These are phyloP conservation scores for Manis crassicaudata DNA, from an alignment of 2,797 vertebrate genomes.

Conservation along the genomic window DNA sequence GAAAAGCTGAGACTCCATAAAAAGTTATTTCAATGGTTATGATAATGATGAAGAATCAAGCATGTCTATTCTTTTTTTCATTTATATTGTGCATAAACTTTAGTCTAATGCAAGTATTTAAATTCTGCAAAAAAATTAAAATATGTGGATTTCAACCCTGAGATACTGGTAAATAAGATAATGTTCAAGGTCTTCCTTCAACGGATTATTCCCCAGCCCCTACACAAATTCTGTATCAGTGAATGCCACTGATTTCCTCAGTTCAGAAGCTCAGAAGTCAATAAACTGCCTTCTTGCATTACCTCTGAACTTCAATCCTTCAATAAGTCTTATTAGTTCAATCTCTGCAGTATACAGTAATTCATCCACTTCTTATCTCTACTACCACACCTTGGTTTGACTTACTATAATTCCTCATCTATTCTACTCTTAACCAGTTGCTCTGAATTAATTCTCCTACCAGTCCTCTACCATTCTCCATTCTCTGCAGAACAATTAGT, in stretches of 20 bases:
- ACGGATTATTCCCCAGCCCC: background rate
- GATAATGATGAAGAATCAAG: background rate
- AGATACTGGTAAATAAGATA: background rate
- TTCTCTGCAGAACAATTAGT: background rate
- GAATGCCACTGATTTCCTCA: background rate
- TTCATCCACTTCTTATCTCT: background rate
- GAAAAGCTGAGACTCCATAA: background rate
- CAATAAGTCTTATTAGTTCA: background rate
- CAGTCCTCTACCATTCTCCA: background rate
- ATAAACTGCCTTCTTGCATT: background rate
- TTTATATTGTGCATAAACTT: background rate
- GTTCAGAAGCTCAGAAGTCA: background rate
- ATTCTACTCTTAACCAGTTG: background rate
- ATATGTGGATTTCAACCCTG: background rate
- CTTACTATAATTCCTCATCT: background rate
- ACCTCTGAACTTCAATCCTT: background rate
- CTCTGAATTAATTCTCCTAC: background rate
- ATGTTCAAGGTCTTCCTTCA: background rate
- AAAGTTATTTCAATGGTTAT: background rate
- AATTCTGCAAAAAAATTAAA: background rate
- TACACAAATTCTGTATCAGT: background rate
- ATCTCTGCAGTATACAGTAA: background rate
- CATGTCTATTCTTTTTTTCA: background rate
- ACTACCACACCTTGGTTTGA: background rate
- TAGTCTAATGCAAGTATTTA: background rate